Conservation (phyloP, 2,797 vertebrate species). For the Rallus crepitans region DNA sequence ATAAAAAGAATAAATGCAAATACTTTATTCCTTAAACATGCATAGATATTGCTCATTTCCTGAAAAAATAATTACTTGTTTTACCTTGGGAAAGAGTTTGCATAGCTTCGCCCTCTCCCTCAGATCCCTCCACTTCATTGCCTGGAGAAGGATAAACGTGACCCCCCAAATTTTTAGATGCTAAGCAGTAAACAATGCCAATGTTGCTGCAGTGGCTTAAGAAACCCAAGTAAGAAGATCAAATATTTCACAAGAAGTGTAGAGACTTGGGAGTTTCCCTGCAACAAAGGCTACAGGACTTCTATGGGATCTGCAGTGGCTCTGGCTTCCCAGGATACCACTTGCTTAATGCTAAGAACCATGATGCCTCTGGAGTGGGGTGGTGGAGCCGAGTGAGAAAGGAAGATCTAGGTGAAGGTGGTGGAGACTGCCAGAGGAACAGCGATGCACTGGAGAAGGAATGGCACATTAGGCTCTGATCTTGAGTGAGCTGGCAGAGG, state of each 20-base stretch:
- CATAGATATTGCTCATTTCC: background rate
- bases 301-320: background rate
- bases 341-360: background rate
- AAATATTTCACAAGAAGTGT: background rate
- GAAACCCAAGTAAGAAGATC: background rate
- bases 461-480: background rate
- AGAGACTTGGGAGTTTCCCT: background rate
- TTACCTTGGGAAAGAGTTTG: background rate
- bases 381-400: background rate
- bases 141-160: background rate
- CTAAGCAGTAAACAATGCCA: background rate
- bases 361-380: background rate
- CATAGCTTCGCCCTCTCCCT: background rate
- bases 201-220: background rate
- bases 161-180: background rate
- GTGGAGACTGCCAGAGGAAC: fast-evolving
- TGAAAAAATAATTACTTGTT: background rate
- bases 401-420: background rate
- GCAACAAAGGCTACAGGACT: background rate
- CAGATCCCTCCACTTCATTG: background rate
- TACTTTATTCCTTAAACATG: background rate
- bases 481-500: background rate
- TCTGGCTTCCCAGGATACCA: constrained; percentile 5
- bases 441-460: fast-evolving
- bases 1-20: background rate